A percentile compares a stretch with the other conserved stretches of the same genome.
Evolutionary conservation across 2,113 vertebrate genomes (phyloP).

Genomic region (Cryptoleucopteryx plumbea): DNA sequence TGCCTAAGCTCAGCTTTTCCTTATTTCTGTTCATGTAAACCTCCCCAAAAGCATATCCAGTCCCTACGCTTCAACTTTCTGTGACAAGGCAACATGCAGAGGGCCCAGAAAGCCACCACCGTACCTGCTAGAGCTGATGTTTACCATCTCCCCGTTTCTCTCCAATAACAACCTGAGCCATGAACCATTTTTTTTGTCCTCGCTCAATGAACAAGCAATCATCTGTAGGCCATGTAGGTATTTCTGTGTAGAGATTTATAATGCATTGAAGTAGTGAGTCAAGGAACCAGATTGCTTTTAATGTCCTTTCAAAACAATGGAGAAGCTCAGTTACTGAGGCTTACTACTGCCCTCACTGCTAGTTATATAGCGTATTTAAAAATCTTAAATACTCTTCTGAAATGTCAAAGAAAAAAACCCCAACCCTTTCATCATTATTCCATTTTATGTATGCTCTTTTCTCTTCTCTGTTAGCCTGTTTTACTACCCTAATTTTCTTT

Average conservation of each 20-base stretch:
- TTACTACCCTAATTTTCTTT: neutral
- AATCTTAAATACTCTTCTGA: neutral
- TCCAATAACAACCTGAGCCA: neutral
- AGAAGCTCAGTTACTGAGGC: neutral
- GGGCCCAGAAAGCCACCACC: neutral
- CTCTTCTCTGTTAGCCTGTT: neutral
- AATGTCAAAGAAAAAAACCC: neutral
- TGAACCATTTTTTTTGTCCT: neutral
- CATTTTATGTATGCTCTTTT: neutral
- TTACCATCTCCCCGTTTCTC: neutral
- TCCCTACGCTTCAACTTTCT: neutral
- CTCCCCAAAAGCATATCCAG: neutral
- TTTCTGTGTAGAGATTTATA: neutral
- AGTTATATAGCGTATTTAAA: neutral
- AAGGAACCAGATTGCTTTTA: neutral
- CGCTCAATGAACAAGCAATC: neutral
- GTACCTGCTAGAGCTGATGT: neutral
- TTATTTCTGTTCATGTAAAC: neutral
- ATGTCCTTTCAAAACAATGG: neutral
- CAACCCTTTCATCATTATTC: neutral
- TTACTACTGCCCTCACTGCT: neutral
- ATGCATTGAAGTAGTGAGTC: neutral
- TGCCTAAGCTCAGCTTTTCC: neutral
- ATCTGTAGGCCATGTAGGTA: neutral
- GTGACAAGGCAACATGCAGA: neutral